A percentile compares a stretch with the other conserved stretches of the same genome.
These are phyloP conservation scores for Sarcophaga carnaria DNA, from an alignment of 2,888 invertebrate species.

Conservation along the genomic window DNA sequence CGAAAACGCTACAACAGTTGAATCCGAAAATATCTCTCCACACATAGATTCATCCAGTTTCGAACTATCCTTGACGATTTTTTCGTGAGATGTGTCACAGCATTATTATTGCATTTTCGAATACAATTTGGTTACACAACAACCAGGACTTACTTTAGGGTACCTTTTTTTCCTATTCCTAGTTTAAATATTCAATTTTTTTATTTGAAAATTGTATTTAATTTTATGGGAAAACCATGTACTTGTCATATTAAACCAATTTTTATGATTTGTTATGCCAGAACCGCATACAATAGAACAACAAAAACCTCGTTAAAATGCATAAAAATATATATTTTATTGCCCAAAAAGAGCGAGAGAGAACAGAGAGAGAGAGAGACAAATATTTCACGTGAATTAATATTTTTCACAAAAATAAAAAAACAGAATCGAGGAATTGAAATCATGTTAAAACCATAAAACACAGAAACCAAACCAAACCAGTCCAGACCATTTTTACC, in stretches of 20 bases:
- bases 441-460: not conserved
- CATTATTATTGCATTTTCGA: no score
- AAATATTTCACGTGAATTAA: conserved; percentile 32
- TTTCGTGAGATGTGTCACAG: no score
- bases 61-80: no score
- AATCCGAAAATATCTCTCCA: no score
- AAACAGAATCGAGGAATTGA: not conserved
- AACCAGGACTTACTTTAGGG: not conserved
- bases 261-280: conserved; percentile 49
- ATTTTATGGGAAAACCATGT: conserved; percentile 14
- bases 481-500: not conserved
- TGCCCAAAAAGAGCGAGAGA: not conserved
- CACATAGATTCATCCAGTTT: no score
- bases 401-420: not conserved
- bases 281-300: not conserved
- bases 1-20: no score
- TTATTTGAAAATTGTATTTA: not conserved
- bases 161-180: not conserved
- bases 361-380: not conserved
- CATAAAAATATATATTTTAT: conserved; percentile 15
- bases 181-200: not conserved
- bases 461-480: not conserved
- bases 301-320: not conserved
- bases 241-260: conserved; percentile 58
- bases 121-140: not conserved